phyloP scores from a whole-genome alignment of 1,140 invertebrate species.

The Drosophila teissieri region DNA sequence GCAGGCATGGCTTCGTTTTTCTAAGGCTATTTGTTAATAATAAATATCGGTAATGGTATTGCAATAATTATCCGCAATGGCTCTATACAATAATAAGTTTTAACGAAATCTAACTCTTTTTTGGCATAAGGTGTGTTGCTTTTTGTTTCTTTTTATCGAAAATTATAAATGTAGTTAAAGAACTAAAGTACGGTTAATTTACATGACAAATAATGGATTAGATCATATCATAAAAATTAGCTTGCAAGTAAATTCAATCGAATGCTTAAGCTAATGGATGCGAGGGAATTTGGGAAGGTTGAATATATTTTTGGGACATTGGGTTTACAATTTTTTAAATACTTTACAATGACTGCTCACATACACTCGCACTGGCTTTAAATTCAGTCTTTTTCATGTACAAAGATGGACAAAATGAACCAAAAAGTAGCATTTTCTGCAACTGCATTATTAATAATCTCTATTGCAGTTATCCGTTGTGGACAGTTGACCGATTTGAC shows the following conservation, averaged over 20 bases:
- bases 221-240: constrained; percentile 56
- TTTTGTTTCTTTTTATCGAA: constrained; percentile 50
- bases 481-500: constrained; percentile 10
- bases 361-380: constrained; percentile 29
- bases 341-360: constrained; percentile 43
- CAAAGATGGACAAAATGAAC: constrained; percentile 31
- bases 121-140: constrained; percentile 57
- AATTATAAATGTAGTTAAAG: constrained; percentile 80
- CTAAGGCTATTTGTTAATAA: constrained; percentile 45
- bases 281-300: constrained; percentile 16
- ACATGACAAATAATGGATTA: constrained; percentile 43
- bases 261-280: constrained; percentile 47
- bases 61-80: constrained; percentile 34
- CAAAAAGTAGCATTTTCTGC: constrained; percentile 5
- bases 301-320: constrained; percentile 3
- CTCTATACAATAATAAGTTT: constrained; percentile 41
- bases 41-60: constrained; percentile 39
- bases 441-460: background rate
- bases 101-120: constrained; percentile 66
- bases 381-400: constrained; percentile 77
- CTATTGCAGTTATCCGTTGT: background rate
- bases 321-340: constrained; percentile 2
- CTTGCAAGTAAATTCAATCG: constrained; percentile 62
- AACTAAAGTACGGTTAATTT: constrained; percentile 56
- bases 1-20: constrained; percentile 52